A percentile compares a stretch with the other conserved stretches of the same genome.
These are phyloP conservation scores for Tanypteryx hageni DNA, from an alignment of 2,888 invertebrate species.

Conservation along the genomic window DNA sequence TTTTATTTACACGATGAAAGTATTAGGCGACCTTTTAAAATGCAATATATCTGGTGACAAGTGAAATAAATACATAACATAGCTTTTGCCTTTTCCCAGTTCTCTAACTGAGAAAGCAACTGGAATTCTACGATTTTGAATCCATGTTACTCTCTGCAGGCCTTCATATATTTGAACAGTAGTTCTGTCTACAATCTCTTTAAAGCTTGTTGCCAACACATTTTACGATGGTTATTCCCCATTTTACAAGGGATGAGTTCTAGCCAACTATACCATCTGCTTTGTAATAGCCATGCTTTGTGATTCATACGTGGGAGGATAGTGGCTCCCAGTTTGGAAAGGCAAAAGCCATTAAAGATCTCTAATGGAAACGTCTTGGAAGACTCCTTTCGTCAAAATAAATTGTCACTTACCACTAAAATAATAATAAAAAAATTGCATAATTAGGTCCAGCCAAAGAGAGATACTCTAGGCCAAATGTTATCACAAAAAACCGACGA, in stretches of 20 bases:
- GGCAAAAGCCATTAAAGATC: neutral
- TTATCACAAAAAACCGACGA: constrained; percentile 40
- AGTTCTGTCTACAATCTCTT: neutral
- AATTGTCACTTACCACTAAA: neutral
- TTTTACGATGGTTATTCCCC: neutral
- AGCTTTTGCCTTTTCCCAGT: neutral
- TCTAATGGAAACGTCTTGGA: constrained; percentile 12
- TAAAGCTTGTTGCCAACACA: neutral
- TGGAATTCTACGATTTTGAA: neutral
- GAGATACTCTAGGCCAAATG: neutral
- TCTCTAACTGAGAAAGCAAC: too few species aligned
- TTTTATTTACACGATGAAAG: constrained; percentile 12
- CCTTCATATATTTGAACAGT: neutral
- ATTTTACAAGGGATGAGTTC: too few species aligned
- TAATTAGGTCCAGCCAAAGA: neutral
- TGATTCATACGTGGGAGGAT: neutral
- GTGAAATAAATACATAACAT: neutral
- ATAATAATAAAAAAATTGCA: neutral
- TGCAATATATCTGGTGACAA: constrained; percentile 31
- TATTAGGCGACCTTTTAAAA: neutral
- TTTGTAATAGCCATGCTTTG: neutral
- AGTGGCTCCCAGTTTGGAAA: neutral
- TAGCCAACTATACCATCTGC: neutral
- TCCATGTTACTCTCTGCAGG: neutral
- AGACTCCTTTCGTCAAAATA: constrained; percentile 38